Evolutionary conservation across 2,113 vertebrate species (phyloP).

Genomic region (Apodemus speciosus): DNA sequence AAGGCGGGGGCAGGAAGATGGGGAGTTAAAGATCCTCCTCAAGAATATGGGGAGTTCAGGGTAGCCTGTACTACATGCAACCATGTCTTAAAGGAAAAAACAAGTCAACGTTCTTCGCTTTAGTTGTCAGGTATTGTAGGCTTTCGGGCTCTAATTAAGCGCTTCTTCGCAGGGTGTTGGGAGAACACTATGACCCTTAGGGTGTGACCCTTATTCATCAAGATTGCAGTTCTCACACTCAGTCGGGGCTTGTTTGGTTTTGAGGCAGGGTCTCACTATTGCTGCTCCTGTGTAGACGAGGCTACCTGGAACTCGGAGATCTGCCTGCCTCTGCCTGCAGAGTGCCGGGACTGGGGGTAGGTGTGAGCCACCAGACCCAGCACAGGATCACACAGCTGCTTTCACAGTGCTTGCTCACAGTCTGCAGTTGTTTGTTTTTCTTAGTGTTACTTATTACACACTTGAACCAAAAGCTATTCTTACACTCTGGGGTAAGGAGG

Average conservation of each 20-base stretch:
- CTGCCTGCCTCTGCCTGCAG: not conserved
- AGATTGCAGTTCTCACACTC: not conserved
- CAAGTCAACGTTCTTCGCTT: not conserved
- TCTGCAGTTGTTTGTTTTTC: not conserved
- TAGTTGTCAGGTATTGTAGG: not conserved
- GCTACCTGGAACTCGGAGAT: not conserved
- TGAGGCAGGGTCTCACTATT: not conserved
- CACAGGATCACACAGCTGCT: not conserved
- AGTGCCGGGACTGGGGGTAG: too few relatives aligned
- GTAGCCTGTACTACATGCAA: not conserved
- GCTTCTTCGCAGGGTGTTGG: not conserved
- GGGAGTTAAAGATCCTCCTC: not conserved
- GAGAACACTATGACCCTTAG: not conserved
- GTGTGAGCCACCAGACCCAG: not conserved
- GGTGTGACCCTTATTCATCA: not conserved
- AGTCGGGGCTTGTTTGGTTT: not conserved
- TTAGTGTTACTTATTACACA: not conserved
- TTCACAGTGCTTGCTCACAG: not conserved
- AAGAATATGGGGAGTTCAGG: not conserved
- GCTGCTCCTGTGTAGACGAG: not conserved
- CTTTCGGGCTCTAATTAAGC: not conserved
- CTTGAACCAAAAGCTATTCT: not conserved
- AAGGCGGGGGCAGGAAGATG: not conserved
- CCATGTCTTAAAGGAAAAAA: not conserved
- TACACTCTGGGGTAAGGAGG: not conserved